phyloP scores from a whole-genome alignment of 2,797 vertebrate species.

The Chelidonichthys spinosus region DNA sequence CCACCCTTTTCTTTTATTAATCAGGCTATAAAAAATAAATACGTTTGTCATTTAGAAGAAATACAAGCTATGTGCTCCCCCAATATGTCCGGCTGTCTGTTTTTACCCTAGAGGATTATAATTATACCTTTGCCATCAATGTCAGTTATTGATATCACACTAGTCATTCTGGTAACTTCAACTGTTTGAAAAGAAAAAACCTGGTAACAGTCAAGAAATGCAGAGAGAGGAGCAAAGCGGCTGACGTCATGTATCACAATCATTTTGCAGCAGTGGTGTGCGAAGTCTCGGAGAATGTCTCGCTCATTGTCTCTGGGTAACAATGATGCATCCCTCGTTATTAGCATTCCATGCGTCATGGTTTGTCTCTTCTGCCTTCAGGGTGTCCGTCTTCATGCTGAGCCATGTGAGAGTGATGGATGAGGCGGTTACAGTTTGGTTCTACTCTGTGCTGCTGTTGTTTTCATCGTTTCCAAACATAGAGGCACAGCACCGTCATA shows the following conservation, averaged over 20 bases:
- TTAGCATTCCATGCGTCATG: slow-evolving; percentile 25
- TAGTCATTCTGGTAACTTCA: slow-evolving; percentile 13
- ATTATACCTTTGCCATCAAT: slow-evolving; percentile 39
- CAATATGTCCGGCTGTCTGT: slow-evolving; percentile 39
- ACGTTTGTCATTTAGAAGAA: not conserved
- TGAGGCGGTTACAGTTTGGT: slow-evolving; percentile 39
- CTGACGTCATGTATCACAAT: slow-evolving; percentile 21
- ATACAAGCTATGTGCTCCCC: slow-evolving; percentile 10
- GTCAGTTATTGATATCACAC: slow-evolving; percentile 53
- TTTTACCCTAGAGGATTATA: slow-evolving; percentile 32
- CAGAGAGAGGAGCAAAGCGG: slow-evolving; percentile 13
- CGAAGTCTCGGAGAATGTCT: not conserved
- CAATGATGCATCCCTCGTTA: slow-evolving; percentile 22
- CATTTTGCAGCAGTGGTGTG: slow-evolving; percentile 19
- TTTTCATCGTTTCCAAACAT: slow-evolving; percentile 41
- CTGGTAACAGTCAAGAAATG: slow-evolving; percentile 16
- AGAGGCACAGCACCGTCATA: slow-evolving; percentile 2
- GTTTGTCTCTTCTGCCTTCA: slow-evolving; percentile 32
- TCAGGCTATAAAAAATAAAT: slow-evolving; percentile 27
- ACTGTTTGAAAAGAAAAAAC: not conserved
- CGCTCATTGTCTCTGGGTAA: slow-evolving; percentile 20
- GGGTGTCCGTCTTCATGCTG: slow-evolving; percentile 35
- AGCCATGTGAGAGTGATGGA: slow-evolving; percentile 46
- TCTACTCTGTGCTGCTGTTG: slow-evolving; percentile 15
- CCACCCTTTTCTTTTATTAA: slow-evolving; percentile 24